Base-by-base conservation (phyloP, 2,888 invertebrate genomes). In the Apeira syringaria region DNA sequence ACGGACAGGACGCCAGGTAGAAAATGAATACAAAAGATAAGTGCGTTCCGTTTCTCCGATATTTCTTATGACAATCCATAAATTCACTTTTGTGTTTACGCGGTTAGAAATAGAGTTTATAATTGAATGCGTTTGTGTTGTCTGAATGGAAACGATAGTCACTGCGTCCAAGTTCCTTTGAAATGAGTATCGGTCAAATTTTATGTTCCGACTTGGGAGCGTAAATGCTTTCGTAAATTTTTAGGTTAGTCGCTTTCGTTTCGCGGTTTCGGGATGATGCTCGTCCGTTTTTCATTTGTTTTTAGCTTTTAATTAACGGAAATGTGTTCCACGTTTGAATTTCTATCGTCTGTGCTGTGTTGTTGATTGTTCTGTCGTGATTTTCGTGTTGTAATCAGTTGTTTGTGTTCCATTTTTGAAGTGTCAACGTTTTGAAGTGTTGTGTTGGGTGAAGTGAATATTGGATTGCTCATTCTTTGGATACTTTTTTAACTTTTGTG, bases 1-100 rank as follows among this genome's bases (percentile, higher is more conserved):
- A 84, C 72, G 83, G 80, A 75, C 76, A 61, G 68, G 64, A 63
- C 76, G 72, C 89, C 20, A 88, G 89, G 88, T 88, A 88, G 77
- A 81, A 72, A 77, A 68, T 69, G 71, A 76, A 77, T 75, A 83
- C 80, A 83, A 85, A 82, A 78, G 82, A 80, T 73, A 47, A 50
- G 66, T 73, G 74, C 75, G 75, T 71, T 71, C 72, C 64, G 67
- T 65, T 48, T 50, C 37, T 39, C 35, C 35, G 18, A 24, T 38
- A 35, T 29, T 27, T 22, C 27, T 9, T 31, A 11, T 5, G 32
- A 12, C 38, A 5, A 3, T 30, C 30, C 7, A 15, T 20, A 27
- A 37, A 18, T 6, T 11, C 20, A 47, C 52, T 33, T 34, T 12
- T 24, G 5, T 32, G 48, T 37, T 69, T 59, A 52, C 3, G 0